Evolutionary conservation across 92 coral and sea anemone genomes (phyloP).

Genomic region (Actinernus sp.): DNA sequence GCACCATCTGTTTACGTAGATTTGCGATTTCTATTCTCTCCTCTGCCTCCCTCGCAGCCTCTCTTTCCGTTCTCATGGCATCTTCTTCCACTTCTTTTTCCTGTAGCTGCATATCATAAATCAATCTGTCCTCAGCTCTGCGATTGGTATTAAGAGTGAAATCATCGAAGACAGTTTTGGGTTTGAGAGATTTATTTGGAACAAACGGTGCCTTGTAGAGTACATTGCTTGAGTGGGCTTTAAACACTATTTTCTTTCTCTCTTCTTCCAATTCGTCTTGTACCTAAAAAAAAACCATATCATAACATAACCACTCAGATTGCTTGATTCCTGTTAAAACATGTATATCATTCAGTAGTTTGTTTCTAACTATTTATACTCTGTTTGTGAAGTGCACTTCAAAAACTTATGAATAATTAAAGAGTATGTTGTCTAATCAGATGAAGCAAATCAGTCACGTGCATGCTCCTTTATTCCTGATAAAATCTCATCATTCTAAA

Average conservation of each 20-base stretch:
- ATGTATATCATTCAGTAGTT: too few species aligned
- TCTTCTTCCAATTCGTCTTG: conserved; percentile 77
- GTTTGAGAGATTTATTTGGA: conserved; percentile 88
- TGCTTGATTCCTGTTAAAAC: too few species aligned
- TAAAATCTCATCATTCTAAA: too few species aligned
- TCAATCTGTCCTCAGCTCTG: conserved; percentile 87
- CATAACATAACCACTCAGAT: too few species aligned
- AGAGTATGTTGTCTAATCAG: too few species aligned
- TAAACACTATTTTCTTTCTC: conserved; percentile 79
- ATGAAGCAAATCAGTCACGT: too few species aligned
- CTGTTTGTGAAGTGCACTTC: too few species aligned
- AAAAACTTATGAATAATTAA: too few species aligned
- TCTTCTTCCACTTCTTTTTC: conserved; percentile 78
- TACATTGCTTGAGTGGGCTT: conserved; percentile 83
- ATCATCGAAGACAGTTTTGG: conserved; percentile 83
- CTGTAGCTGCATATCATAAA: conserved; percentile 72
- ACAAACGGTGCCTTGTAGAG: conserved; percentile 83
- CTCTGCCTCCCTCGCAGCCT: conserved; percentile 78
- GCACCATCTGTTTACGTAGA: conserved; percentile 89
- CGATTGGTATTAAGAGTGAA: conserved; percentile 79
- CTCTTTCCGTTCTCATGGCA: conserved; percentile 56
- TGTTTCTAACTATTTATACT: too few species aligned
- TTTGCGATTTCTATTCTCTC: conserved; percentile 59
- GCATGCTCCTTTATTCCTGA: too few species aligned
- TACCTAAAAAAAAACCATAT: too few species aligned